These are phyloP conservation scores for Oryctolagus cuniculus DNA, from an alignment of 2,113 vertebrate species.

Conservation along the genomic window mOryCun1.1 NC_091432.1:31842001-31842500, in stretches of 20 bases:
- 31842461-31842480: background rate
- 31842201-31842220: background rate
- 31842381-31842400: background rate
- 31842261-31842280: background rate
- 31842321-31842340: background rate
- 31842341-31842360: background rate
- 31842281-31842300: background rate
- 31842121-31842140: background rate
- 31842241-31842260: background rate
- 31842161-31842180: background rate
- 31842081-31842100: constrained; percentile 96
- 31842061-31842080: constrained; percentile 95
- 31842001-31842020: constrained; percentile 95
- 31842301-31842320: background rate
- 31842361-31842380: background rate
- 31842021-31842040: constrained; percentile 97
- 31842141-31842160: background rate
- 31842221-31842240: background rate
- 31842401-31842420: background rate
- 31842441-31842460: background rate
- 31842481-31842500: no score
- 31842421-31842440: background rate
- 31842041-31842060: constrained; percentile 97
- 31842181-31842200: background rate
- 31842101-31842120: constrained; percentile 94